These are phyloP conservation scores for Tetrapedia diversipes DNA, from an alignment of 2,888 invertebrate genomes.

Conservation along the genomic window DNA sequence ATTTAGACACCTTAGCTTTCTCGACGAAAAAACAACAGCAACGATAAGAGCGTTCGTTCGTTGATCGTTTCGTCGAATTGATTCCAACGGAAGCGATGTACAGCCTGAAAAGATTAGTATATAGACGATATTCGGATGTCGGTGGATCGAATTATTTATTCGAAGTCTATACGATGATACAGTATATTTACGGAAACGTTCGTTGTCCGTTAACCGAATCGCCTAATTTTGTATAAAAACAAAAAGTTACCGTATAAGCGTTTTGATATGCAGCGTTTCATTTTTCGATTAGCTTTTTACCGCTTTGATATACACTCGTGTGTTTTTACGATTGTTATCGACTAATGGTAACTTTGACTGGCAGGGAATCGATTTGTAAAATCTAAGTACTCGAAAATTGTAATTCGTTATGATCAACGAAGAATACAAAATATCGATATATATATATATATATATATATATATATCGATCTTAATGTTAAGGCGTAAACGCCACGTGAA, in stretches of 20 bases:
- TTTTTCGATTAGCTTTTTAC: conserved; percentile 42
- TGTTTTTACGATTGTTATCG: conserved; percentile 19
- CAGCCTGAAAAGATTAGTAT: neutral
- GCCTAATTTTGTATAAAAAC: conserved; percentile 47
- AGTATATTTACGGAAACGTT: neutral
- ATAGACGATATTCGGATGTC: conserved; percentile 4
- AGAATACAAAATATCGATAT: neutral
- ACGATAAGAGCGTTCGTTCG: neutral
- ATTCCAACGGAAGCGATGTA: neutral
- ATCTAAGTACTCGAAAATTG: neutral
- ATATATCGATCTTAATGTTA: conserved; percentile 22
- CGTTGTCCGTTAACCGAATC: neutral
- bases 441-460: conserved; percentile 8
- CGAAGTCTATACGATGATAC: neutral
- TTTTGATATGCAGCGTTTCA: conserved; percentile 42
- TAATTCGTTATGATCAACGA: neutral
- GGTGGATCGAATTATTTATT: neutral
- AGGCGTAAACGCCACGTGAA: conserved; percentile 16
- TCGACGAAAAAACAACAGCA: neutral
- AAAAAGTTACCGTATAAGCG: conserved; percentile 14
- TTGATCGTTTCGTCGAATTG: neutral
- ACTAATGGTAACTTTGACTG: conserved; percentile 2
- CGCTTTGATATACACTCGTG: conserved; percentile 34
- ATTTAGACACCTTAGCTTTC: neutral
- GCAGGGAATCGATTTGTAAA: conserved; percentile 24